These are phyloP conservation scores for Actinernus sp. DNA, from an alignment of 92 coral and sea anemone genomes.

Conservation along the genomic window DNA sequence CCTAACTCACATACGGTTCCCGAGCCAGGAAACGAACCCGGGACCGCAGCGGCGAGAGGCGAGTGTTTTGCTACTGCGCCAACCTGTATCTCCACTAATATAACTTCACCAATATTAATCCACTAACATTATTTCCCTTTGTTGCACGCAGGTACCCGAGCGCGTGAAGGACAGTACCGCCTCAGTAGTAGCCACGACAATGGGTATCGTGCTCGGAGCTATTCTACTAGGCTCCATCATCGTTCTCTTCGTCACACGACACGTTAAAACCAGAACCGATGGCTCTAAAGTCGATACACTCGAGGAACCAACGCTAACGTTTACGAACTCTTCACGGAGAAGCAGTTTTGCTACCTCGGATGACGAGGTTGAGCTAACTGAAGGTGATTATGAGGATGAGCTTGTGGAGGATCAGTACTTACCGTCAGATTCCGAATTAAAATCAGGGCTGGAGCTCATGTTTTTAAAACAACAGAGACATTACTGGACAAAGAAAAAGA, in stretches of 20 bases:
- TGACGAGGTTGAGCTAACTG: conserved; percentile 81
- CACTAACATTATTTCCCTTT: too few relatives aligned
- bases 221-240: conserved; percentile 74
- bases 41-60: too few relatives aligned
- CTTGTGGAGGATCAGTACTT: conserved; percentile 93
- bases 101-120: too few relatives aligned
- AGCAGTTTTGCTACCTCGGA: conserved; percentile 82
- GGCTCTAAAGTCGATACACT: conserved; percentile 63
- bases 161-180: conserved; percentile 66
- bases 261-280: conserved; percentile 48
- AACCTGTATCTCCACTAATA: too few relatives aligned
- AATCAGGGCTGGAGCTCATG: conserved; percentile 96
- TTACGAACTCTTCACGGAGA: conserved; percentile 80
- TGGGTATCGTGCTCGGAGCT: conserved; percentile 86
- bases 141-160: conserved; percentile 73
- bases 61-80: too few relatives aligned
- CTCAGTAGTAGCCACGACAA: conserved; percentile 81
- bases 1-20: too few relatives aligned
- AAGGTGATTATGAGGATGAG: conserved; percentile 94
- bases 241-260: conserved; percentile 60
- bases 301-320: conserved; percentile 69
- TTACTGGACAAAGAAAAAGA: conserved; percentile 87
- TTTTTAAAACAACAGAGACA: conserved; percentile 97
- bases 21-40: too few relatives aligned
- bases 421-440: conserved; percentile 96